Percentiles rank a stretch among this genome's conserved stretches.
Evolutionary conservation across 2,113 vertebrate genomes (phyloP).

Genomic region (Scophthalmus maximus): DNA sequence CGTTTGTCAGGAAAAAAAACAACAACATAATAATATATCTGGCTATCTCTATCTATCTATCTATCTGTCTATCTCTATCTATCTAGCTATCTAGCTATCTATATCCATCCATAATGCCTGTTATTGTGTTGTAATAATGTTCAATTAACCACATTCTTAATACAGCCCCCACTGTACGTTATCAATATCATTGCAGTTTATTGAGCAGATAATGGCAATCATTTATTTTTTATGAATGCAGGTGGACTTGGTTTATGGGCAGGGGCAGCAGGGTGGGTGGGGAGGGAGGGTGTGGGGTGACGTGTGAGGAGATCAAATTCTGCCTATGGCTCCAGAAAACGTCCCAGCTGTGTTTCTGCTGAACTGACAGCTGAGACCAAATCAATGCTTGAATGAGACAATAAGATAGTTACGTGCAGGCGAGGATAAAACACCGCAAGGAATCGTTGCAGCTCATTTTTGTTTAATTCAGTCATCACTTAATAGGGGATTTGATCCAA

Average conservation of each 20-base stretch:
- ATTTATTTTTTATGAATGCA: constrained; percentile 2
- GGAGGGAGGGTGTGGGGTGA: not conserved
- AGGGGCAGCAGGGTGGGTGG: constrained; percentile 13
- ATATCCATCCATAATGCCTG: too few species aligned
- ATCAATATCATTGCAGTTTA: not conserved
- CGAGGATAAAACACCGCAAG: not conserved
- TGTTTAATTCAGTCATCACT: not conserved
- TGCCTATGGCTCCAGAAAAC: constrained; percentile 56
- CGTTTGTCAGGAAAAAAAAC: not conserved
- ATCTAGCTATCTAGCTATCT: too few species aligned
- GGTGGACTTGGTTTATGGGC: constrained; percentile 29
- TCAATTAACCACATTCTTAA: not conserved
- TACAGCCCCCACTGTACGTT: not conserved
- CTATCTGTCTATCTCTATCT: too few species aligned
- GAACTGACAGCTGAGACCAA: constrained; percentile 62
- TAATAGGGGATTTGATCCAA: not conserved
- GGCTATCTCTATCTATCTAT: too few species aligned
- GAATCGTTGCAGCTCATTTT: constrained; percentile 13
- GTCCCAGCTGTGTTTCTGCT: constrained; percentile 34
- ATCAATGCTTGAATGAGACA: constrained; percentile 62
- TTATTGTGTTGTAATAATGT: not conserved
- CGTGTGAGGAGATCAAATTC: constrained; percentile 56
- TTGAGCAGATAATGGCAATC: too few species aligned
- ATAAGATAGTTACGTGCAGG: not conserved
- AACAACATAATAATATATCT: not conserved